A percentile compares a stretch with the other conserved stretches of the same genome.
Conservation (phyloP, 2,888 invertebrate genomes). For the Blera fallax region DNA sequence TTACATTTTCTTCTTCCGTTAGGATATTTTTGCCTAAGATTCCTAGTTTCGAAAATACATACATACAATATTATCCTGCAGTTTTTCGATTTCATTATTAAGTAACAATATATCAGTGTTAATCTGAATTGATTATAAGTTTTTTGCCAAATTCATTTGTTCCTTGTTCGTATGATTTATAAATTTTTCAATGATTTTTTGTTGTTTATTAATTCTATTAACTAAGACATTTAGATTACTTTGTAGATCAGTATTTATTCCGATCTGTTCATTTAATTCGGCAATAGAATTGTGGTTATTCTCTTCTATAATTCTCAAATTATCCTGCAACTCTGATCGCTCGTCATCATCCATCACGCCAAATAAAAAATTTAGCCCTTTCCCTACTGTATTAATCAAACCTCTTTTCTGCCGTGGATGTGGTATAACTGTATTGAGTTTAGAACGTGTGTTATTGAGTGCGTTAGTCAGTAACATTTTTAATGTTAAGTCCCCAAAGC, state of each 20-base stretch:
- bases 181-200: too few relatives aligned
- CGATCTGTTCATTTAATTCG: neutral
- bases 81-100: slow-evolving; percentile 3
- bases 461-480: neutral
- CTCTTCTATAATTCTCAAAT: too few relatives aligned
- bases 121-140: neutral
- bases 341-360: neutral
- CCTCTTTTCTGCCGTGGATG: neutral
- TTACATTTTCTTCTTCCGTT: slow-evolving; percentile 1
- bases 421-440: neutral
- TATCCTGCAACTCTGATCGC: neutral
- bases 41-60: neutral
- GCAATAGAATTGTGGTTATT: neutral
- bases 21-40: neutral
- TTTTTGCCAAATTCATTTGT: too few relatives aligned
- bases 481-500: neutral
- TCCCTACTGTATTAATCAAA: too few relatives aligned
- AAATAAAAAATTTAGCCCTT: neutral
- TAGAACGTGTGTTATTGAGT: neutral
- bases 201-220: neutral
- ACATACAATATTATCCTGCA: slow-evolving; percentile 2
- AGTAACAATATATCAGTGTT: neutral
- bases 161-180: too few relatives aligned
- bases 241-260: too few relatives aligned
- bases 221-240: too few relatives aligned